Conservation (phyloP, 2,797 vertebrate species). For the Micrastur ruficollis region DNA sequence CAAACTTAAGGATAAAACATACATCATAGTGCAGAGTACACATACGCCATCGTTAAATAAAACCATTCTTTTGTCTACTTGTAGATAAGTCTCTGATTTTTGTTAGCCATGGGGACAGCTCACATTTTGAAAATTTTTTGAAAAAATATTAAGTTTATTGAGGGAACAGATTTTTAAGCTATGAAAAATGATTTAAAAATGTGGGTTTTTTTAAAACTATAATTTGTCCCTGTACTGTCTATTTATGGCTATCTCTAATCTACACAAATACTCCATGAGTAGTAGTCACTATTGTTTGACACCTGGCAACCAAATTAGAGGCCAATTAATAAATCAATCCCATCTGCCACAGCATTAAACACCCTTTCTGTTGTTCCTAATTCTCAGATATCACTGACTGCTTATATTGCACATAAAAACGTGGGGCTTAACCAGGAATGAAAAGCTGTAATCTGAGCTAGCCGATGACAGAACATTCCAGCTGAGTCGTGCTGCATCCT, state of each 20-base stretch:
- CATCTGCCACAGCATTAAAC: conserved; percentile 7
- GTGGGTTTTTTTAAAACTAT: fast-evolving
- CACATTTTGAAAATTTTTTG: neutral
- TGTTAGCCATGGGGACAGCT: neutral
- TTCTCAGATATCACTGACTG: neutral
- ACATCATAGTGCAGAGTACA: neutral
- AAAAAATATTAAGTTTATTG: neutral
- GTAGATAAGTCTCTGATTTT: neutral
- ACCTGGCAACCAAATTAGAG: conserved; percentile 2
- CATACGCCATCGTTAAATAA: neutral
- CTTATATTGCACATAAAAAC: neutral
- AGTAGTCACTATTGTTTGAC: neutral
- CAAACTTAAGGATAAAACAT: neutral
- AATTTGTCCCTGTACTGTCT: neutral
- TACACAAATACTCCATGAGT: neutral
- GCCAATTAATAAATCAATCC: conserved; percentile 34
- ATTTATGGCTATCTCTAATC: neutral
- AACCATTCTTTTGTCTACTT: neutral
- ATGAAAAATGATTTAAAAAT: neutral
- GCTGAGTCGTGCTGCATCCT: neutral
- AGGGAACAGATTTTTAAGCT: neutral
- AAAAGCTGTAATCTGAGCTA: conserved; percentile 1
- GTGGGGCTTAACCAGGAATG: neutral
- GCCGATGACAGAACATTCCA: neutral
- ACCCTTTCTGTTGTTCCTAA: neutral